Conservation (phyloP, 2,888 invertebrate species). For the Tetragnatha montana region DNA sequence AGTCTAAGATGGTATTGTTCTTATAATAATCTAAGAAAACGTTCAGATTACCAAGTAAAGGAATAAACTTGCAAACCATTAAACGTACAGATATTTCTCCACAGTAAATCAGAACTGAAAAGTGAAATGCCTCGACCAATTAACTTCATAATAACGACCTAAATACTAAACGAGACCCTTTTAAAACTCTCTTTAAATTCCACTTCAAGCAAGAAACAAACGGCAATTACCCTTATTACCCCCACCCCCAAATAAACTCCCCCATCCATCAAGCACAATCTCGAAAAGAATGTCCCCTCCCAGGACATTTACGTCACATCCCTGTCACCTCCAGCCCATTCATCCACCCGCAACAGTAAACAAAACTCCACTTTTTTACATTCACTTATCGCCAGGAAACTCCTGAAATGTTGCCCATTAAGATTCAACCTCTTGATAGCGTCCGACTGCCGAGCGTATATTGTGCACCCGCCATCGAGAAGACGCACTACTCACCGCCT, state of each 20-base stretch:
- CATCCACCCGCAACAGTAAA: neutral
- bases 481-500: neutral
- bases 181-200: no score
- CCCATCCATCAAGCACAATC: neutral
- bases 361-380: conserved; percentile 4
- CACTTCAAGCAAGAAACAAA: neutral
- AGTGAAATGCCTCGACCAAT: no score
- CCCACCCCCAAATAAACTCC: neutral
- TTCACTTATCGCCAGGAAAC: conserved; percentile 27
- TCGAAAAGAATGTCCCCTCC: neutral
- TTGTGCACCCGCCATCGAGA: conserved; percentile 1
- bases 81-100: no score
- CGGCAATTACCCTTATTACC: neutral
- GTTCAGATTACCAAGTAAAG: no score
- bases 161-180: no score
- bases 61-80: no score
- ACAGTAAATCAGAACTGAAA: no score
- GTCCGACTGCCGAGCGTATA: conserved; percentile 47
- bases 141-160: no score
- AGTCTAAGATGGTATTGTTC: no score
- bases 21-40: no score
- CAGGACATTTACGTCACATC: neutral
- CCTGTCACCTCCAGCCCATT: neutral
- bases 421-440: conserved; percentile 58
- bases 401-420: conserved; percentile 52